phyloP scores from a whole-genome alignment of 2,888 invertebrate genomes.

The Heteropelma amictum region DNA sequence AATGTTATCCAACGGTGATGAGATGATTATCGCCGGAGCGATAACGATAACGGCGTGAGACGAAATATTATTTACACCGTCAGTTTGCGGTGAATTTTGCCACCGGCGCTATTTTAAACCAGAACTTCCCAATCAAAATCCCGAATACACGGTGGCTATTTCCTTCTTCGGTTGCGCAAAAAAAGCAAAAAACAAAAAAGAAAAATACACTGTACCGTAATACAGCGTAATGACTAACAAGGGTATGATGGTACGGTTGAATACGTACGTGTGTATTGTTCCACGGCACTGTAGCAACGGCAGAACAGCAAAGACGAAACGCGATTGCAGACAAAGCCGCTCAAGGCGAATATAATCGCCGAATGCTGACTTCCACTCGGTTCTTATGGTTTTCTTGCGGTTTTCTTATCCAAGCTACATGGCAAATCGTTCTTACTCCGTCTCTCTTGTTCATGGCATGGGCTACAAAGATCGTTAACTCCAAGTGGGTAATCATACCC shows the following conservation, averaged over 20 bases:
- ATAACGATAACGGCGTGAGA: not conserved
- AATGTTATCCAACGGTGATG: not conserved
- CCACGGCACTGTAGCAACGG: constrained; percentile 15
- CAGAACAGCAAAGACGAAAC: constrained; percentile 38
- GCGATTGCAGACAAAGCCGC: constrained; percentile 56
- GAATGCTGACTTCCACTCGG: constrained; percentile 58
- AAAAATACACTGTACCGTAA: constrained; percentile 2
- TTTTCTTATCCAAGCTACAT: constrained; percentile 67
- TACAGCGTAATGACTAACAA: constrained; percentile 30
- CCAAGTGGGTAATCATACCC: constrained; percentile 74
- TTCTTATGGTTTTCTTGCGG: constrained; percentile 67
- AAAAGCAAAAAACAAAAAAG: not conserved
- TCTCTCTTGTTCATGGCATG: constrained; percentile 41
- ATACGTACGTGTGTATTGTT: constrained; percentile 5
- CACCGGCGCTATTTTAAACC: too few species aligned
- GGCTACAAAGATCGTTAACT: constrained; percentile 71
- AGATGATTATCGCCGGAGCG: not conserved
- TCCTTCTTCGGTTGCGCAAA: not conserved
- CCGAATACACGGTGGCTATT: too few species aligned
- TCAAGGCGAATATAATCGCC: constrained; percentile 56
- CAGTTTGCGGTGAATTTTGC: not conserved
- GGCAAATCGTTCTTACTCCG: constrained; percentile 46
- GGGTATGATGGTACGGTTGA: constrained; percentile 10
- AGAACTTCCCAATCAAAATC: too few species aligned
- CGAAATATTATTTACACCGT: constrained; percentile 33